A percentile compares a stretch with the other conserved stretches of the same genome.
These are phyloP conservation scores for Antrozous pallidus DNA, from an alignment of 2,797 vertebrate genomes.

Conservation along the genomic window DNA sequence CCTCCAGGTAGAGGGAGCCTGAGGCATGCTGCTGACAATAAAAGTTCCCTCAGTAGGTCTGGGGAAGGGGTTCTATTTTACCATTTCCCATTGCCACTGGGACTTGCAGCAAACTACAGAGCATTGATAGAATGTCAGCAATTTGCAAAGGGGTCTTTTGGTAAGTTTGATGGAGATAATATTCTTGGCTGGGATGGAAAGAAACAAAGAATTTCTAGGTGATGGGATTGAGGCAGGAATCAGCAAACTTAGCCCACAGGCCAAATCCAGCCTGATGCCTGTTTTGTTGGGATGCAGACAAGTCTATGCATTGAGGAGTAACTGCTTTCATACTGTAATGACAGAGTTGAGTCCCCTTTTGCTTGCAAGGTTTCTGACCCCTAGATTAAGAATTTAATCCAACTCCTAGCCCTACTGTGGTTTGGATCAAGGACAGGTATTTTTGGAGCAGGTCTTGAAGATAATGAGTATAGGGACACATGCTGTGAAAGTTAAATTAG, in stretches of 20 bases:
- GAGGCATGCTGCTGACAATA: neutral
- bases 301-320: neutral
- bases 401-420: neutral
- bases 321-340: neutral
- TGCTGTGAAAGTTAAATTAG: neutral
- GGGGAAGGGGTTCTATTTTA: neutral
- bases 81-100: neutral
- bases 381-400: neutral
- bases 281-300: neutral
- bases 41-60: neutral
- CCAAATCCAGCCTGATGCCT: neutral
- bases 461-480: neutral
- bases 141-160: neutral
- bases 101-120: neutral
- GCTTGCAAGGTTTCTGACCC: neutral
- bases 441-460: neutral
- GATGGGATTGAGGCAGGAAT: neutral
- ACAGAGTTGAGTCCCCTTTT: neutral
- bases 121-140: neutral
- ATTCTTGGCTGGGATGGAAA: neutral
- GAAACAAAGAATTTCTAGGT: conserved; percentile 11
- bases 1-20: neutral
- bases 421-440: neutral
- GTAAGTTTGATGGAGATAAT: neutral
- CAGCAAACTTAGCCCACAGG: neutral